Evolutionary conservation across 2,888 invertebrate genomes (phyloP).

Genomic region (Eupithecia centaureata): DNA sequence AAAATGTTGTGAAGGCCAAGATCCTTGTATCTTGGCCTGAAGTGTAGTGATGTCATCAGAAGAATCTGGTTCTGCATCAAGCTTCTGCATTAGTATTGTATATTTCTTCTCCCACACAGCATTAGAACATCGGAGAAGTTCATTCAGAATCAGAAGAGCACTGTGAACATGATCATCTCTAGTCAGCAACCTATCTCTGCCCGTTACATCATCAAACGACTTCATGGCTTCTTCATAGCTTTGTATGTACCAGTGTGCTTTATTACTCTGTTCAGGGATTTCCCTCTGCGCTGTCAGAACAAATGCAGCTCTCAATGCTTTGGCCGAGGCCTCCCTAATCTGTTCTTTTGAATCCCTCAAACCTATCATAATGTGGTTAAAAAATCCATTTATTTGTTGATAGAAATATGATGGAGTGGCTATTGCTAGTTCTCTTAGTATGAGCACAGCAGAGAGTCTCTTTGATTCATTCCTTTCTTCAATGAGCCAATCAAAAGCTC

Average conservation of each 20-base stretch:
- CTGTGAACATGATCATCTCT: constrained; percentile 97
- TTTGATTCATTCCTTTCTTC: constrained; percentile 96
- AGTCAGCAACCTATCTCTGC: constrained; percentile 86
- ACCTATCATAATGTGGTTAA: constrained; percentile 95
- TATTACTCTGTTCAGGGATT: constrained; percentile 93
- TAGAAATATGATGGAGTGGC: constrained; percentile 99
- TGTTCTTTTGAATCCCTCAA: constrained; percentile 95
- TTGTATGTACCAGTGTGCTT: constrained; percentile 95
- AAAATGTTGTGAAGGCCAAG: constrained; percentile 63
- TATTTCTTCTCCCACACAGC: constrained; percentile 93
- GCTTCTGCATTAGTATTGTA: constrained; percentile 87
- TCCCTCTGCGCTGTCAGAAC: constrained; percentile 98
- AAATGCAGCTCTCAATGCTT: constrained; percentile 95
- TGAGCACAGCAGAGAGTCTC: constrained; percentile 95
- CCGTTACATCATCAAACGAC: constrained; percentile 87
- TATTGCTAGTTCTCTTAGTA: constrained; percentile 95
- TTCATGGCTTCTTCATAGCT: constrained; percentile 95
- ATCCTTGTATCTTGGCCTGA: constrained; percentile 74
- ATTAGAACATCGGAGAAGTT: constrained; percentile 95
- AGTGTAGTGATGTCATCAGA: constrained; percentile 81
- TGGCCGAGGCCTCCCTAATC: constrained; percentile 95
- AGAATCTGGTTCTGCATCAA: constrained; percentile 75
- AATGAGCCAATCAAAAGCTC: constrained; percentile 96
- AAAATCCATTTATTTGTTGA: constrained; percentile 95
- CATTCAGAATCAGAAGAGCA: constrained; percentile 95